Conservation (phyloP, 2,888 invertebrate genomes). For the Fragum fragum region DNA sequence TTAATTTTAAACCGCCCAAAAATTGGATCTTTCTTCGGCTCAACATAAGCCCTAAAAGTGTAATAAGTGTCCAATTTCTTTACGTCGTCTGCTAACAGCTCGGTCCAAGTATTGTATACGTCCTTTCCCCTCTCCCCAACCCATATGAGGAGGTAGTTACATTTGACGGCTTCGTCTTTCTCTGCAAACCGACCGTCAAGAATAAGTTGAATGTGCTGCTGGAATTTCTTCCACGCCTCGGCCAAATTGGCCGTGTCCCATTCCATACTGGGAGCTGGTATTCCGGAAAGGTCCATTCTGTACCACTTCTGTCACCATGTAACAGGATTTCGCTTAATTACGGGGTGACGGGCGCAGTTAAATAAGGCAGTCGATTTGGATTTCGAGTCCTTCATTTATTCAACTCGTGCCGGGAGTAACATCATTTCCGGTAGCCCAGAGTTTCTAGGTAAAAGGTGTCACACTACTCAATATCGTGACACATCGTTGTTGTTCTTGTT, state of each 20-base stretch:
- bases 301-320: constrained; percentile 18
- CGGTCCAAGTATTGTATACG: constrained; percentile 6
- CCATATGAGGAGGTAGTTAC: constrained; percentile 16
- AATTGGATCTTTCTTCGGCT: constrained; percentile 18
- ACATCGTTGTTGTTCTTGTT: too few species aligned
- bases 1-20: too few species aligned
- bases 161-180: constrained; percentile 2
- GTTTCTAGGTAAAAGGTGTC: too few species aligned
- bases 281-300: neutral
- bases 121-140: constrained; percentile 21
- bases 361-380: too few species aligned
- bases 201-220: constrained; percentile 9
- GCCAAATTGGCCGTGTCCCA: constrained; percentile 7
- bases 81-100: neutral
- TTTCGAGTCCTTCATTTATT: too few species aligned
- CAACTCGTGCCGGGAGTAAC: too few species aligned
- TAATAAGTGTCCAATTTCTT: constrained; percentile 8
- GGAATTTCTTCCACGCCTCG: constrained; percentile 18
- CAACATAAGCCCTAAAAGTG: constrained; percentile 12
- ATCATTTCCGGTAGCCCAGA: too few species aligned
- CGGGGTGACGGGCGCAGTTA: too few species aligned
- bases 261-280: constrained; percentile 8
- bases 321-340: neutral
- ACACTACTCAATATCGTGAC: too few species aligned
- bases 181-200: constrained; percentile 3